Base-by-base conservation (phyloP, 2,113 vertebrate species). In the Typhlomys cinereus region DNA sequence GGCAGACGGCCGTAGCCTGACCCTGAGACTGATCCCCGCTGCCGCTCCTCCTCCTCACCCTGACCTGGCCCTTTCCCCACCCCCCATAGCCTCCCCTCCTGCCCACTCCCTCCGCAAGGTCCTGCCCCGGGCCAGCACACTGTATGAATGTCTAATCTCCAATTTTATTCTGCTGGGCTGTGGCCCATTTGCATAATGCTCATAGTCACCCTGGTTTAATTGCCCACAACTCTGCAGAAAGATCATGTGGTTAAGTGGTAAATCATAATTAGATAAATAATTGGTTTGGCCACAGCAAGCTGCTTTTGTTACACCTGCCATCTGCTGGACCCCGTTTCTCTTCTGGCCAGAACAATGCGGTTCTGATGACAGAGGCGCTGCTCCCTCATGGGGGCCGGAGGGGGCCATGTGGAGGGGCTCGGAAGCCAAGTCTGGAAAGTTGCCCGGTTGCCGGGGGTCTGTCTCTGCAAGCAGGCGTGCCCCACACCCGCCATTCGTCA, bases 211-310 rank as follows among this genome's bases (percentile, higher is more conserved):
- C 98, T 52, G 97, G 98, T 98, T 99, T 98, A 99, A 99, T 98
- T 99, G 98, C 98, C 98, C 98, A 98, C 98, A 98, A 98, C 98
- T 99, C 98, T 97, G 97, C 97, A 97, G 97, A 98, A 98, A 98
- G 98, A 99, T 99, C 99, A 98, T 98, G 98, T 98, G 98, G 98
- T 99, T 99, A 99, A 99, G 98, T 99, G 98, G 98, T 99, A 99
- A 99, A 98, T 99, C 98, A 99, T 99, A 99, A 99, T 99, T 99
- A 99, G 98, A 99, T 98, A 98, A 99, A 99, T 99, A 99, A 99
- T 99, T 99, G 98, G 98, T 99, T 99, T 99, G 98, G 99, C 98
- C 98, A 98, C 98, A 98, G 98, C 99, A 99, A 99, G 99, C 99
- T 99, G 99, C 98, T 99, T 96, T 98, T 98, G 98, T 98, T 98